Conservation (phyloP, 2,113 vertebrate genomes). For the Oxygymnocypris stewartii region DNA sequence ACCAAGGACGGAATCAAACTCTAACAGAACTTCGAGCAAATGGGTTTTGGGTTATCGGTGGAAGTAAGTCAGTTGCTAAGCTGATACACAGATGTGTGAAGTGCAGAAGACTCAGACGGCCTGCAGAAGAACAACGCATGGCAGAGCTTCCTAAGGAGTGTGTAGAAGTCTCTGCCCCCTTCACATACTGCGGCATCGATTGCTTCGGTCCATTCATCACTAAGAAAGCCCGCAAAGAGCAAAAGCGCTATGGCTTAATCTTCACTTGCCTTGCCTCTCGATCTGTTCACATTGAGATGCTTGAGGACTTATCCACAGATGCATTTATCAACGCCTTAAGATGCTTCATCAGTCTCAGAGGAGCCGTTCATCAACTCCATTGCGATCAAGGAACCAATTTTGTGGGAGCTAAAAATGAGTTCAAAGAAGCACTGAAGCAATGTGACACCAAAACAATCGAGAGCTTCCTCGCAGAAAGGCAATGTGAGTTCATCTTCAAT, state of each 20-base stretch:
- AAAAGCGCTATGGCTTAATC: conserved; percentile 7
- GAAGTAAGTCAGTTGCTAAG: not conserved
- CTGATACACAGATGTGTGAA: not conserved
- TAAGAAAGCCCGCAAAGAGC: not conserved
- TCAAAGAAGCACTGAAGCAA: not conserved
- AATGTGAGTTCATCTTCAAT: not conserved
- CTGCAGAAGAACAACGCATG: not conserved
- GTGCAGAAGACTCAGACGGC: not conserved
- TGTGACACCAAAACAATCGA: not conserved
- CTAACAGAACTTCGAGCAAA: not conserved
- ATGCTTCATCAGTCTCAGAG: not conserved
- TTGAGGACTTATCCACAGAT: not conserved
- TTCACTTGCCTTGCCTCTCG: not conserved
- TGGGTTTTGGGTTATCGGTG: not conserved
- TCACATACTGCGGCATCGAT: not conserved
- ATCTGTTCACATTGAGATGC: not conserved
- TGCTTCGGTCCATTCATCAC: conserved; percentile 18
- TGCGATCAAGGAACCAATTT: not conserved
- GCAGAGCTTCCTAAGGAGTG: not conserved
- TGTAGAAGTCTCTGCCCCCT: not conserved
- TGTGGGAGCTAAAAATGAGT: not conserved
- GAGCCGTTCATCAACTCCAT: not conserved
- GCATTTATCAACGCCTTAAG: not conserved
- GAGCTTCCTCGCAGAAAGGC: not conserved
- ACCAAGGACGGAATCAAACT: conserved; percentile 5